A percentile compares a stretch with the other conserved stretches of the same genome.
Evolutionary conservation across 2,113 vertebrate species (phyloP).

Genomic region (Guaruba guarouba): DNA sequence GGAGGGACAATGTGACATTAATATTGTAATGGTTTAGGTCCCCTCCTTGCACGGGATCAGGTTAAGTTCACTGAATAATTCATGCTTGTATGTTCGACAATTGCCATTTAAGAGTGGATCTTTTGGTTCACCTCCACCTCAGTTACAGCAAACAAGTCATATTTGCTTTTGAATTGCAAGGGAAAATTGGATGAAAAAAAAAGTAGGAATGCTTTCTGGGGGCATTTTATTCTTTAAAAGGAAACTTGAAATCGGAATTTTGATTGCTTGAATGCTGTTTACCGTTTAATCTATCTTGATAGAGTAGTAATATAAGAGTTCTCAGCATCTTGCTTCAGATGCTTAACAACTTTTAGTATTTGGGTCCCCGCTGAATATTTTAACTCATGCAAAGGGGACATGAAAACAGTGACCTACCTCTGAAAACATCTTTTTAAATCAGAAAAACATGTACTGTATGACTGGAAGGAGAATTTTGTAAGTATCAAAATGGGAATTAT

Average conservation of each 20-base stretch:
- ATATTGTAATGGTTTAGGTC: neutral
- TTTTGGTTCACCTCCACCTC: conserved; percentile 39
- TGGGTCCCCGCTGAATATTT: conserved; percentile 39
- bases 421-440: conserved; percentile 66
- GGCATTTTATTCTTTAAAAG: conserved; percentile 52
- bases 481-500: conserved; percentile 39
- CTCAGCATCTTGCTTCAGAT: conserved; percentile 6
- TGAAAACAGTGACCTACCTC: conserved; percentile 57
- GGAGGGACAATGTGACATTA: neutral
- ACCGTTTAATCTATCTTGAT: conserved; percentile 47
- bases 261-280: conserved; percentile 40
- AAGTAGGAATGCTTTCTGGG: conserved; percentile 41
- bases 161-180: conserved; percentile 25
- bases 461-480: conserved; percentile 24
- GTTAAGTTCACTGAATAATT: conserved; percentile 61
- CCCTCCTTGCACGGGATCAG: neutral
- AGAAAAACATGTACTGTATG: conserved; percentile 56
- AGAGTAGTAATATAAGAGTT: conserved; percentile 50
- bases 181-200: conserved; percentile 24
- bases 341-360: neutral
- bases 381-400: conserved; percentile 29
- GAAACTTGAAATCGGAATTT: conserved; percentile 48
- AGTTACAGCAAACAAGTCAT: neutral
- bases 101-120: conserved; percentile 15
- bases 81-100: conserved; percentile 3